A percentile compares a stretch with the other conserved stretches of the same genome.
Evolutionary conservation across 1,140 invertebrate genomes (phyloP).

Genomic region (Penaeus chinensis): DNA sequence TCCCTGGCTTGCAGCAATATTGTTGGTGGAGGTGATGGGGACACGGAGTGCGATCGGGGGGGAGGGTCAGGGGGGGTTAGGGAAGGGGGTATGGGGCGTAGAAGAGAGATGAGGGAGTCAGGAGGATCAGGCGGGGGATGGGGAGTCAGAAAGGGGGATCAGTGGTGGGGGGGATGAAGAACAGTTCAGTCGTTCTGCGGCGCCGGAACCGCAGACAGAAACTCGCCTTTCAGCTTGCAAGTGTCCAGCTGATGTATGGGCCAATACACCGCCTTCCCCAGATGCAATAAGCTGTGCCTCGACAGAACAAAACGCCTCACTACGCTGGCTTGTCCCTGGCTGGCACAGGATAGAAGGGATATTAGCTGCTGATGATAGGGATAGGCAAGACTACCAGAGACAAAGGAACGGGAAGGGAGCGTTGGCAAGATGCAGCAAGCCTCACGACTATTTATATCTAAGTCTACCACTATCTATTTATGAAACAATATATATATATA

Average conservation of each 20-base stretch:
- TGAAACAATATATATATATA: background rate
- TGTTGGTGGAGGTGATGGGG: too few species aligned
- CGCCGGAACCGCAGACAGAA: constrained; percentile 21
- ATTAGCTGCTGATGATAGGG: too few species aligned
- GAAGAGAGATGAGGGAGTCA: too few species aligned
- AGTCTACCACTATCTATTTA: background rate
- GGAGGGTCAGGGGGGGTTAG: too few species aligned
- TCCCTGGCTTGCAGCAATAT: background rate
- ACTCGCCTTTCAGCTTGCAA: constrained; percentile 36
- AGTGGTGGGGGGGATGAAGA: too few species aligned
- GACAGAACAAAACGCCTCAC: background rate
- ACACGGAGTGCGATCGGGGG: too few species aligned
- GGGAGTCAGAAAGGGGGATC: too few species aligned
- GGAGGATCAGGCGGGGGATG: too few species aligned
- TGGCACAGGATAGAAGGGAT: background rate
- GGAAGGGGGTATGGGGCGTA: too few species aligned
- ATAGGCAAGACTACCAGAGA: too few species aligned
- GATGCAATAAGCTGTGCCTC: constrained; percentile 33
- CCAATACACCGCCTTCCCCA: constrained; percentile 24
- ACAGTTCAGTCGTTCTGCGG: background rate
- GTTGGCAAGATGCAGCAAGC: background rate
- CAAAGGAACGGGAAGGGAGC: too few species aligned
- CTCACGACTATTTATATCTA: background rate
- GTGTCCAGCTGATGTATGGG: constrained; percentile 34
- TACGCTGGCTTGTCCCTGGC: background rate